Base-by-base conservation (phyloP, 2,888 invertebrate genomes). In the Drosophila multiciliata region DNA sequence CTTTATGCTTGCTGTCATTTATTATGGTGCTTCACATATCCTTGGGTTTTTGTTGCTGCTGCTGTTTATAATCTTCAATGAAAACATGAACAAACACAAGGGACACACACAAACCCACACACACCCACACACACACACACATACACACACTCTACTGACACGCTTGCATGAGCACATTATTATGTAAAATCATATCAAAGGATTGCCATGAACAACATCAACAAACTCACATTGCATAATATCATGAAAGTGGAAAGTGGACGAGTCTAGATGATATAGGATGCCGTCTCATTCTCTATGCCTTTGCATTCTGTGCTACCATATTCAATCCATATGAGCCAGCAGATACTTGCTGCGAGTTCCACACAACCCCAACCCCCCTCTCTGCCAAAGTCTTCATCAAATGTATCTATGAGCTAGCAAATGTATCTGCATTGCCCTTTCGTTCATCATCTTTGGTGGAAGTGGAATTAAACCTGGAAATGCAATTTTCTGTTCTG, bases 101-200 rank as follows among this genome's bases (percentile, higher is more conserved):
- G 29, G 36, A 36, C 33, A 35, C 60, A 62, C 57, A 29, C 48
- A 36, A 54, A 45, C 5, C 61, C 38, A 69, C 29, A 29, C 29
- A 29, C 29, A 35, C 53, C 57, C 38, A 33, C 50, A 40, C 54
- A 23, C 15, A 63, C 35, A 69, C 36, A 38, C 40, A 54, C 40
- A 54, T 26, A 38, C 49, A 52, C 26, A 38, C 58, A 67, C 49
- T 23, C 53, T 8, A 15, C 23, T 23, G 45, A 42, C 64, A 57
- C 48, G 40, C 57, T 61, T 57, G 48, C 68, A 69, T 66, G 71
- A 70, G 67, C 66, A 61, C 80, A 82, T 83, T 75, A 82, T 89
- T 89, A 89, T 87, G 80, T 80, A 86, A 89, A 84, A 84, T 82
- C 85, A 84, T 86, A 89, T 85, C 85, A 85, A 89, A 89, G 85